phyloP scores from a whole-genome alignment of 2,888 invertebrate genomes.

The Hanleya hanleyi region DNA sequence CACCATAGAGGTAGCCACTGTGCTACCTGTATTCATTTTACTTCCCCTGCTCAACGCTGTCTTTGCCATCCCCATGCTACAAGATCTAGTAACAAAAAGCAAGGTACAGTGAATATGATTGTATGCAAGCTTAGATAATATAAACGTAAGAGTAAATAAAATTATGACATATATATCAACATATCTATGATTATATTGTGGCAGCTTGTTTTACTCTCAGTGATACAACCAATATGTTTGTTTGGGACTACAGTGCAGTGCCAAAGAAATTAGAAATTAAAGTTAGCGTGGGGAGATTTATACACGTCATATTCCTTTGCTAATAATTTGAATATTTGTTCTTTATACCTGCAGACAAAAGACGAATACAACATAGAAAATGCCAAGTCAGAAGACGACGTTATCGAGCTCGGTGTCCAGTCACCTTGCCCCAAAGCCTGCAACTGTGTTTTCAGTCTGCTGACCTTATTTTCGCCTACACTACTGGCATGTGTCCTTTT shows the following conservation, averaged over 20 bases:
- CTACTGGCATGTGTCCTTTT: conserved; percentile 37
- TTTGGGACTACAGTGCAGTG: too few relatives aligned
- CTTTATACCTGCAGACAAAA: background rate
- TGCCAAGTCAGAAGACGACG: background rate
- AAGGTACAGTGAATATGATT: too few relatives aligned
- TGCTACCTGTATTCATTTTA: conserved; percentile 45
- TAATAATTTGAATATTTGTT: too few relatives aligned
- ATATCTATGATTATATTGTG: too few relatives aligned
- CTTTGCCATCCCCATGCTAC: conserved; percentile 28
- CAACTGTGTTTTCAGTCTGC: background rate
- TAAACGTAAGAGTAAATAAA: too few relatives aligned
- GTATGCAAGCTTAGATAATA: too few relatives aligned
- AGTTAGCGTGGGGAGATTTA: too few relatives aligned
- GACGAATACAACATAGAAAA: background rate
- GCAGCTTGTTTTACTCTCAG: too few relatives aligned
- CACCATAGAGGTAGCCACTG: conserved; percentile 42
- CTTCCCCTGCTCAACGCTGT: conserved; percentile 44
- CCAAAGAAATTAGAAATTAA: too few relatives aligned
- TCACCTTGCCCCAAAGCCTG: background rate
- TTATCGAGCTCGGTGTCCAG: background rate
- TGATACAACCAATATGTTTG: too few relatives aligned
- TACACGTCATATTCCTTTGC: too few relatives aligned
- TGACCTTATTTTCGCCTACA: background rate
- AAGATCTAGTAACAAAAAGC: background rate
- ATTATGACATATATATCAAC: too few relatives aligned